Conservation (phyloP, 1,140 invertebrate genomes). For the Aphelinus atriplicis region DNA sequence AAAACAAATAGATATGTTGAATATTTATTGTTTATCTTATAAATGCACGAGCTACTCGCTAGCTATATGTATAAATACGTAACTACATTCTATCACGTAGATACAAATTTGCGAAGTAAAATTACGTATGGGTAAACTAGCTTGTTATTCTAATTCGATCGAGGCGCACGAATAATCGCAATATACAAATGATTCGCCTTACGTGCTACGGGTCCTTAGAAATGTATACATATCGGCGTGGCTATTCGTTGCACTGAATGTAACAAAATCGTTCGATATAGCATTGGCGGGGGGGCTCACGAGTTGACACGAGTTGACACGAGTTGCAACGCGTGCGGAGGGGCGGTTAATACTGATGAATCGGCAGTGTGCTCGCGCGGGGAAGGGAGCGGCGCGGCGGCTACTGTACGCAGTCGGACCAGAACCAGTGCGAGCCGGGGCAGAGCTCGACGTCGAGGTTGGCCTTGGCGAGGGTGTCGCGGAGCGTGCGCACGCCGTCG, state of each 20-base stretch:
- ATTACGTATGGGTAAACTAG: constrained; percentile 17
- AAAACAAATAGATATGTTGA: no score
- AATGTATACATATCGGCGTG: constrained; percentile 3
- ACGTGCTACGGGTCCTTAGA: constrained; percentile 11
- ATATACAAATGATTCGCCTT: constrained; percentile 14
- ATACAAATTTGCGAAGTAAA: not conserved
- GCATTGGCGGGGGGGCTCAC: not conserved
- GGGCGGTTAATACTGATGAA: constrained; percentile 51
- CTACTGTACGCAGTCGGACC: constrained; percentile 61
- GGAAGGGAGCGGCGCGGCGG: not conserved
- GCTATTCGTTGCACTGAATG: not conserved
- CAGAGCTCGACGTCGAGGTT: constrained; percentile 64
- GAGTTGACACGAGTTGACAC: constrained; percentile 5
- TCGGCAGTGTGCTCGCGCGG: constrained; percentile 41
- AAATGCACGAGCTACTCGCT: constrained; percentile 19
- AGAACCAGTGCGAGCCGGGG: constrained; percentile 65
- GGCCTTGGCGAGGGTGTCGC: constrained; percentile 52
- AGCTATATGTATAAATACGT: constrained; percentile 15
- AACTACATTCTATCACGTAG: not conserved
- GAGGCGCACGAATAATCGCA: not conserved
- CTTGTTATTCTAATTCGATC: not conserved
- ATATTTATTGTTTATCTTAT: constrained; percentile 10
- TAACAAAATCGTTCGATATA: not conserved
- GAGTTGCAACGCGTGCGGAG: no score
- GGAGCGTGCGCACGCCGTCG: constrained; percentile 57